Percentiles rank a stretch among this genome's conserved stretches.
Conservation (phyloP, 2,888 invertebrate genomes). For the Chirona hameri region DNA sequence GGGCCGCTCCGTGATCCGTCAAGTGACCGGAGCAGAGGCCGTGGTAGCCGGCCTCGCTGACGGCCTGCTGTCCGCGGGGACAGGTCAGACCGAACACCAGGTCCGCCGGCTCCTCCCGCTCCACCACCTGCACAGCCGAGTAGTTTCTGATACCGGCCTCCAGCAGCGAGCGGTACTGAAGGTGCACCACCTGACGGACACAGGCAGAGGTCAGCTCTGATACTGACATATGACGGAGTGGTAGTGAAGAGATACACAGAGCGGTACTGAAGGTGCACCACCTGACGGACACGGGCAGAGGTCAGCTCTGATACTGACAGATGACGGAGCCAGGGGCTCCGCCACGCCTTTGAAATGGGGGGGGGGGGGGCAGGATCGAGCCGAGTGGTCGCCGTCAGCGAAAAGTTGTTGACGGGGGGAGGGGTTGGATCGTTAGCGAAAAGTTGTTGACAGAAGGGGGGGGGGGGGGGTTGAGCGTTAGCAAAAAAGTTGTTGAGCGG, state of each 20-base stretch:
- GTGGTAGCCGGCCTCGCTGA: not conserved
- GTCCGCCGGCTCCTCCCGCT: not conserved
- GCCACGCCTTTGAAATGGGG: too few relatives aligned
- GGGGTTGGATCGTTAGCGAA: too few relatives aligned
- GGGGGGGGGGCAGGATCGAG: too few relatives aligned
- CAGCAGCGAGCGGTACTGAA: constrained; percentile 2
- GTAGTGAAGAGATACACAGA: not conserved
- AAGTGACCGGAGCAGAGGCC: not conserved
- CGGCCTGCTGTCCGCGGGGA: not conserved
- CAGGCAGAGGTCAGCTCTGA: too few relatives aligned
- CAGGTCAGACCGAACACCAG: constrained; percentile 6
- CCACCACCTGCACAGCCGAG: not conserved
- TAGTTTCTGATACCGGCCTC: constrained; percentile 12
- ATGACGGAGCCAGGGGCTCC: too few relatives aligned
- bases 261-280: not conserved
- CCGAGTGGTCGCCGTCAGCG: too few relatives aligned
- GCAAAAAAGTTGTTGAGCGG: too few relatives aligned
- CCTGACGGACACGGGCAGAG: not conserved
- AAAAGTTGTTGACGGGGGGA: too few relatives aligned
- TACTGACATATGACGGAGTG: too few relatives aligned
- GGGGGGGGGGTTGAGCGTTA: too few relatives aligned
- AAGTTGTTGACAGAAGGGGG: too few relatives aligned
- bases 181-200: not conserved
- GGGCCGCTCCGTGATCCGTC: not conserved
- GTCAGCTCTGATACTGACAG: too few relatives aligned